Conservation (phyloP, 2,113 vertebrate species). For the Elephas maximus region DNA sequence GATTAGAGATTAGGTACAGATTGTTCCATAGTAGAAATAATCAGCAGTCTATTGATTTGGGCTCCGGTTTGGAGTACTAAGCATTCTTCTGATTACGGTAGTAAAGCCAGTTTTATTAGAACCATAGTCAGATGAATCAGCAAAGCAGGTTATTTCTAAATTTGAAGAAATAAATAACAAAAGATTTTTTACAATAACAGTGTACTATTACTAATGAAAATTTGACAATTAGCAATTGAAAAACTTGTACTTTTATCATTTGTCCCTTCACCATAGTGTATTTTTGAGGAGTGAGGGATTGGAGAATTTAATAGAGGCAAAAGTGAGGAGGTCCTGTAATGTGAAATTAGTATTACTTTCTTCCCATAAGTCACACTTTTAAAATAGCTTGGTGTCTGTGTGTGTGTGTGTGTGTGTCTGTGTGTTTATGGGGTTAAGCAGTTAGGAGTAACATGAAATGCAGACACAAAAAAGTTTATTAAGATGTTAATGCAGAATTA, state of each 20-base stretch:
- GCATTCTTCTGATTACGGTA: neutral
- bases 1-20: neutral
- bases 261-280: neutral
- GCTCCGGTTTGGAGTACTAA: neutral
- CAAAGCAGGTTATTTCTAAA: constrained; percentile 32
- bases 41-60: neutral
- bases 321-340: neutral
- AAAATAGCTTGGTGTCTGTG: neutral
- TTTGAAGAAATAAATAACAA: constrained; percentile 4
- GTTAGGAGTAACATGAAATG: neutral
- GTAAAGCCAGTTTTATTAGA: neutral
- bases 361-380: neutral
- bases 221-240: neutral
- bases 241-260: neutral
- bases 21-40: neutral
- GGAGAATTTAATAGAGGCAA: neutral
- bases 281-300: neutral
- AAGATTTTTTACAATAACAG: neutral
- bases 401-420: too few species aligned
- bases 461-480: neutral
- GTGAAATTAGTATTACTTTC: neutral
- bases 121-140: neutral
- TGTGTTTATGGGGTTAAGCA: neutral
- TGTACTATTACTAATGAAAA: neutral
- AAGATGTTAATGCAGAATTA: neutral